Percentiles rank a stretch among this genome's conserved stretches.
phyloP scores from a whole-genome alignment of 2,888 invertebrate species.

The Dryocosmus kuriphilus region DNA sequence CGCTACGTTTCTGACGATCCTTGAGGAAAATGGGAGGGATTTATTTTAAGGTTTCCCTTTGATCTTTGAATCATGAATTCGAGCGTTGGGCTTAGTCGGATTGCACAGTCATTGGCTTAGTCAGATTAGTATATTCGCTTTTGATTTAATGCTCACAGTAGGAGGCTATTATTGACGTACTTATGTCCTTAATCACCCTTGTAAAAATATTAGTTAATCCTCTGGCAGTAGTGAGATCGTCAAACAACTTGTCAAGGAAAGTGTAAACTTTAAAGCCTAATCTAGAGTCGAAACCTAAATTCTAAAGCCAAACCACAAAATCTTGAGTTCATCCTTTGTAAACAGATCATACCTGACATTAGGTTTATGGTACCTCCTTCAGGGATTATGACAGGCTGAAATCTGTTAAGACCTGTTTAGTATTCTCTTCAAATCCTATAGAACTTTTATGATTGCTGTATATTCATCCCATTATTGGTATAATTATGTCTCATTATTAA shows the following conservation, averaged over 20 bases:
- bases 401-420: constrained; percentile 15
- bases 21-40: constrained; percentile 44
- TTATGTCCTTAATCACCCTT: constrained; percentile 5
- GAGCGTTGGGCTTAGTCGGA: constrained; percentile 31
- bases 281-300: too few relatives aligned
- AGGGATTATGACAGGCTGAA: constrained; percentile 7
- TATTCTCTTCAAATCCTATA: background rate
- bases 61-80: constrained; percentile 38
- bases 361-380: constrained; percentile 8
- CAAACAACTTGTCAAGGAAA: constrained; percentile 21
- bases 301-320: background rate
- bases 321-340: background rate
- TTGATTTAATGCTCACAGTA: constrained; percentile 11
- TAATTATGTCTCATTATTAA: background rate
- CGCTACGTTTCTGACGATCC: constrained; percentile 36
- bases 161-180: constrained; percentile 27
- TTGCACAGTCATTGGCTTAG: constrained; percentile 33
- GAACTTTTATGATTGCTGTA: background rate
- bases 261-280: background rate
- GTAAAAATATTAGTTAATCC: constrained; percentile 32
- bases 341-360: constrained; percentile 32
- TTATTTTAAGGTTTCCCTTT: constrained; percentile 48
- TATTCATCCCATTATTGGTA: background rate
- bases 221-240: constrained; percentile 9
- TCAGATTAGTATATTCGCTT: constrained; percentile 23